phyloP scores from a whole-genome alignment of 2,113 vertebrate species.

The Nibea albiflora region DNA sequence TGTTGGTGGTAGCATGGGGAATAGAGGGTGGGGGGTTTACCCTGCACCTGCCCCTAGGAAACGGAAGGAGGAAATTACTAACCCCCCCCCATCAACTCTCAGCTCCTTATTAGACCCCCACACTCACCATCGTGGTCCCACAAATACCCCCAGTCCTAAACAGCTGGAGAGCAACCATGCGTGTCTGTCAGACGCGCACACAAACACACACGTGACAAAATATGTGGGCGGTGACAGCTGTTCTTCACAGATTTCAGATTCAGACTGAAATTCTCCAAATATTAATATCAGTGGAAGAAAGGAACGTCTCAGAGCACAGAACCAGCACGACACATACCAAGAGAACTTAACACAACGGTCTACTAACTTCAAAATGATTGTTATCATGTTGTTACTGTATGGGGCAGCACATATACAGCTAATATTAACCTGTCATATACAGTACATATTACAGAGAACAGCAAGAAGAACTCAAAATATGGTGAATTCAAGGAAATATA shows the following conservation, averaged over 20 bases:
- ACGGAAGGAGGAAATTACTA: slow-evolving; percentile 75
- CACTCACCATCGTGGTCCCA: slow-evolving; percentile 21
- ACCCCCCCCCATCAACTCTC: not conserved
- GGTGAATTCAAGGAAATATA: not conserved
- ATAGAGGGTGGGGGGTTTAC: slow-evolving; percentile 20
- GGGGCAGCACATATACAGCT: not conserved
- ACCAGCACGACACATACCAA: no score
- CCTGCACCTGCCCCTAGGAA: slow-evolving; percentile 78
- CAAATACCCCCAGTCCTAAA: slow-evolving; percentile 33
- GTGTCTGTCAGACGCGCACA: slow-evolving; percentile 20
- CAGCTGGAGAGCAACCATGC: slow-evolving; percentile 66
- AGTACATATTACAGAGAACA: not conserved
- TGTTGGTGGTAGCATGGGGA: slow-evolving; percentile 22
- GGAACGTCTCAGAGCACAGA: not conserved
- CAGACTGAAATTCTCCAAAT: not conserved
- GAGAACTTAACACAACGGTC: no score
- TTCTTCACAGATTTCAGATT: not conserved
- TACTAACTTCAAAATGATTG: not conserved
- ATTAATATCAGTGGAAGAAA: no score
- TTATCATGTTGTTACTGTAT: not conserved
- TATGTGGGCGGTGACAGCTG: not conserved
- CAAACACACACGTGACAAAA: slow-evolving; percentile 2
- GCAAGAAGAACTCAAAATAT: not conserved
- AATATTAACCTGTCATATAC: not conserved
- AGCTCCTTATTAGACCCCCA: slow-evolving; percentile 59